Percentiles rank a stretch among this genome's conserved stretches.
phyloP scores from a whole-genome alignment of 2,113 vertebrate genomes.

The Equus przewalskii region DNA sequence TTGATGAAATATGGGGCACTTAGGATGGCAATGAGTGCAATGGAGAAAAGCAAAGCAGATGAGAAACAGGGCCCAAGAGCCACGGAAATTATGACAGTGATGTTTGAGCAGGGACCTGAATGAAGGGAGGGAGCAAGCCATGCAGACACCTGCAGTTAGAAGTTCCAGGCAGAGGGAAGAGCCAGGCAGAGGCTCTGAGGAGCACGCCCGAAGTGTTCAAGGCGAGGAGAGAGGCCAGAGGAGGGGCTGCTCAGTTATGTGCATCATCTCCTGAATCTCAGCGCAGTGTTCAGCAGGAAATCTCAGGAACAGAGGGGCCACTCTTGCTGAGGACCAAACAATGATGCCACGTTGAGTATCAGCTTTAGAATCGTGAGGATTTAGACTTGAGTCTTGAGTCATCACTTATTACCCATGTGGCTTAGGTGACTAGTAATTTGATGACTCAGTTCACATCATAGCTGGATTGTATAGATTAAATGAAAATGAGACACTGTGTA shows the following conservation, averaged over 20 bases:
- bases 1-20: background rate
- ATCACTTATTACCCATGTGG: too few species aligned
- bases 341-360: accelerated
- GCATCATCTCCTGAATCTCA: accelerated
- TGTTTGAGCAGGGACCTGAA: background rate
- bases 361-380: background rate
- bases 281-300: background rate
- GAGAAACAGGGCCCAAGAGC: background rate
- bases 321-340: too few species aligned
- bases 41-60: accelerated
- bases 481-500: background rate
- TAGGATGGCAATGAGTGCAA: background rate
- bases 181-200: too few species aligned
- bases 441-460: background rate
- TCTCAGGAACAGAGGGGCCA: too few species aligned
- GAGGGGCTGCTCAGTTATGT: accelerated
- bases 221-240: too few species aligned
- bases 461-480: background rate
- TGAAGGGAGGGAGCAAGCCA: accelerated
- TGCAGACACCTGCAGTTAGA: accelerated
- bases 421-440: background rate
- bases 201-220: too few species aligned
- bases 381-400: background rate
- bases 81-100: accelerated
- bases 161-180: accelerated